phyloP scores from a whole-genome alignment of 2,797 vertebrate genomes.

The Alca torda region DNA sequence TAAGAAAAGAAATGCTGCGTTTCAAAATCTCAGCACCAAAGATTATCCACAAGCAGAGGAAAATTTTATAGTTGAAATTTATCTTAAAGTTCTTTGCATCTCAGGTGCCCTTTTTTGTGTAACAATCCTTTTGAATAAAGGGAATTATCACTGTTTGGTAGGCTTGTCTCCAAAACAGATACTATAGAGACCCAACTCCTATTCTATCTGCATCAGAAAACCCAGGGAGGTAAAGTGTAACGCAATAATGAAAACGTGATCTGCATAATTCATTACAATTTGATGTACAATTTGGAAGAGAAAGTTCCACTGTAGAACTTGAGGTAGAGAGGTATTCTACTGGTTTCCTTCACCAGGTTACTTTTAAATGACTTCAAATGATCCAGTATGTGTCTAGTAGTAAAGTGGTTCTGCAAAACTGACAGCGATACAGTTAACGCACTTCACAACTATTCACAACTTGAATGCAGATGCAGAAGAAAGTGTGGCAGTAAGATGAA shows the following conservation, averaged over 20 bases:
- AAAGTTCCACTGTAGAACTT: background rate
- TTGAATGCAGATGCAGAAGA: background rate
- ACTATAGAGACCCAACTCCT: background rate
- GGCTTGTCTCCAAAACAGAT: background rate
- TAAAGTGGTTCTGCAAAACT: background rate
- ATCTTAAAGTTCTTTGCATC: background rate
- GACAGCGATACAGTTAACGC: fast-evolving
- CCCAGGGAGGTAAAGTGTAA: background rate
- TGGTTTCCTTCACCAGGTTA: background rate
- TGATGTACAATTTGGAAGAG: background rate
- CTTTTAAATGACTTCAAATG: background rate
- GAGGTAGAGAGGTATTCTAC: background rate
- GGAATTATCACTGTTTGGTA: background rate
- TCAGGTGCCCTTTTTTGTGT: background rate
- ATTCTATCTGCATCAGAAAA: background rate
- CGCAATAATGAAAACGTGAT: background rate
- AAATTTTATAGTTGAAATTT: background rate
- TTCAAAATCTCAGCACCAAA: background rate
- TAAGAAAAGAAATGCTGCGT: background rate
- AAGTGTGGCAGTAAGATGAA: background rate
- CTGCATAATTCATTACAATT: background rate
- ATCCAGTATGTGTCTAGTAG: background rate
- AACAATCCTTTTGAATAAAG: background rate
- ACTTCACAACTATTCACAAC: background rate
- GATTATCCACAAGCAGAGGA: background rate